These are phyloP conservation scores for Helobdella robusta DNA, from an alignment of 2,888 invertebrate genomes.

Conservation along the genomic window DNA sequence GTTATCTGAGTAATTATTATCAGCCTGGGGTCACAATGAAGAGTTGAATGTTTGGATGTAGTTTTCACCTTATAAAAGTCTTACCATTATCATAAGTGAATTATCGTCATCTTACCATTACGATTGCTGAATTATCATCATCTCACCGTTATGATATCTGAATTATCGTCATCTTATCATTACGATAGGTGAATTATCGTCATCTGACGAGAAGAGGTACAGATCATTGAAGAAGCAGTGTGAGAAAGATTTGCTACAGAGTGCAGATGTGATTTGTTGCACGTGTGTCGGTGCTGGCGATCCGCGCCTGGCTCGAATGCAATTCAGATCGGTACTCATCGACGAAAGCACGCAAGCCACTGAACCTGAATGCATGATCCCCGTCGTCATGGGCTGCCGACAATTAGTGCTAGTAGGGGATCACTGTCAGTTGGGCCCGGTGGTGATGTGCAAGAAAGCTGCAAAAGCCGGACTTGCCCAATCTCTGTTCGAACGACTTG, in stretches of 20 bases:
- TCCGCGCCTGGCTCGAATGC: slow-evolving; percentile 77
- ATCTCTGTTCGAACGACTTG: slow-evolving; percentile 89
- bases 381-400: slow-evolving; percentile 89
- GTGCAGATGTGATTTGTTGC: slow-evolving; percentile 96
- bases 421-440: slow-evolving; percentile 96
- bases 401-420: slow-evolving; percentile 95
- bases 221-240: slow-evolving; percentile 78
- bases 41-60: too few species aligned
- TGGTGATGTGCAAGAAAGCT: slow-evolving; percentile 98
- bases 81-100: too few species aligned
- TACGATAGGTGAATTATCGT: slow-evolving; percentile 88
- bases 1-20: too few species aligned
- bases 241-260: slow-evolving; percentile 69
- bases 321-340: slow-evolving; percentile 89
- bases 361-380: slow-evolving; percentile 91
- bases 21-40: too few species aligned
- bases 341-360: slow-evolving; percentile 96
- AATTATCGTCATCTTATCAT: too few species aligned
- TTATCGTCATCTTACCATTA: too few species aligned
- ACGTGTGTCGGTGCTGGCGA: slow-evolving; percentile 98
- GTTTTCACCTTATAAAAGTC: too few species aligned
- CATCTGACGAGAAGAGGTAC: slow-evolving; percentile 87
- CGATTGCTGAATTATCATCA: too few species aligned
- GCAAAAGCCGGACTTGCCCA: slow-evolving; percentile 92
- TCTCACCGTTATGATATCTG: too few species aligned